Conservation (phyloP, 2,888 invertebrate species). For the Dasysyrphus tricinctus region DNA sequence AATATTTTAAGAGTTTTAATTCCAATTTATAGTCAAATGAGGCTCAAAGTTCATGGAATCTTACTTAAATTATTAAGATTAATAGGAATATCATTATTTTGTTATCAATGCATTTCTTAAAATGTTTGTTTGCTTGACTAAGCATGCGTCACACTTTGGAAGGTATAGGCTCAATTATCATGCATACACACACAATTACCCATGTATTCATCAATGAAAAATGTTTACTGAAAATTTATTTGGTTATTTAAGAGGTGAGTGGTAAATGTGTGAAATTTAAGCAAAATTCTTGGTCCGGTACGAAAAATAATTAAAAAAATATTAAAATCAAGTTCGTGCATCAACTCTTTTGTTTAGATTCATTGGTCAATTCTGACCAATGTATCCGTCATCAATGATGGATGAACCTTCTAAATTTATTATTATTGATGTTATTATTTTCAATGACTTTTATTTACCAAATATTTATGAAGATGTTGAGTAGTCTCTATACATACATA, state of each 20-base stretch:
- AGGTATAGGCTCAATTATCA: background rate
- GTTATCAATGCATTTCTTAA: background rate
- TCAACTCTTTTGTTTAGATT: conserved; percentile 23
- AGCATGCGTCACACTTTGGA: background rate
- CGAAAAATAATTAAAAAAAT: background rate
- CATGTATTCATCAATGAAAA: background rate
- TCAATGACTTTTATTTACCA: background rate
- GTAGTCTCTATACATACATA: background rate
- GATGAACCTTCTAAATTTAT: conserved; percentile 6
- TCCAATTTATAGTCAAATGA: background rate
- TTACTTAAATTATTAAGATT: background rate
- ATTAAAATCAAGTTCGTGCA: background rate
- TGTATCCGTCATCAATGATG: conserved; percentile 1
- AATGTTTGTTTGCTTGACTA: background rate
- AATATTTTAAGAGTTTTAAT: background rate
- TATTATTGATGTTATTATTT: conserved; percentile 4
- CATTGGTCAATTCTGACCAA: background rate
- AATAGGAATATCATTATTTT: background rate
- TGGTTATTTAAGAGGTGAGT: background rate
- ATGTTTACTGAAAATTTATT: background rate
- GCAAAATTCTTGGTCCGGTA: background rate
- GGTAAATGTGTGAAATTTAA: background rate
- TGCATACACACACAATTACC: background rate
- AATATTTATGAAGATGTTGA: background rate
- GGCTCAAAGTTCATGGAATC: background rate